Base-by-base conservation (phyloP, 2,888 invertebrate genomes). In the Pristionchus mayeri region DNA sequence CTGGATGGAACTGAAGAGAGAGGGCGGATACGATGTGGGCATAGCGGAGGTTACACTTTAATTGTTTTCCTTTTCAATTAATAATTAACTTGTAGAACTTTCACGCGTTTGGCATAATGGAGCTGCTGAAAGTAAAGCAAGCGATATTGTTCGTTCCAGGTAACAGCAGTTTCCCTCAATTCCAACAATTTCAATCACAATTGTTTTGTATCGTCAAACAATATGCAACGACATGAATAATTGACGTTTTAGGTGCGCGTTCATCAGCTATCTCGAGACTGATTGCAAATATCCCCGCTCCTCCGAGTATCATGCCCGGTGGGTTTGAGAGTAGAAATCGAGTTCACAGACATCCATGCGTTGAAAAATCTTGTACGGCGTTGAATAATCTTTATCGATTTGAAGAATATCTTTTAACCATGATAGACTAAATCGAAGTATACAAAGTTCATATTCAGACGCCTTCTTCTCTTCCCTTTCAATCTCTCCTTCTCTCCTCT, bases 21-120 rank as follows among this genome's bases (percentile, higher is more conserved):
- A 80, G 27, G 80, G 80, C 2, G 80, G 80, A n/a, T 80, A 80
- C 27, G 80, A 80, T 57, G 54, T 80, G n/a, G 80, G 80, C 0
- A 57, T 80, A 11, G 37, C 80, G 37, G 80, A 80, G 57, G 80
- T 80, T 18, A 30, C 21, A 16, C 37, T n/a, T n/a, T 75, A 37
- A 71, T 24, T 44, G 30, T 37, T 75, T 75, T 3, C 1, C 18
- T 2, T 40, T n/a, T 40, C 3, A 40, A 71, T 78, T 78, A 30
- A 78, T 30, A 11, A 67, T 71, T 40, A 40, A n/a, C 2, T 37
- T 34, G n/a, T 24, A 80, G 80, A 80, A 54, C 16, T 37, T 80
- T 24, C 44, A 40, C 40, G 80, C 80, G 9, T 80, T 80, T 21
- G 37, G 37, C 54, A 80, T 80, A 4, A 80, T 80, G 80, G 57